Evolutionary conservation across 2,113 vertebrate species (phyloP).

Genomic region (Orientallactaga bullata): DNA sequence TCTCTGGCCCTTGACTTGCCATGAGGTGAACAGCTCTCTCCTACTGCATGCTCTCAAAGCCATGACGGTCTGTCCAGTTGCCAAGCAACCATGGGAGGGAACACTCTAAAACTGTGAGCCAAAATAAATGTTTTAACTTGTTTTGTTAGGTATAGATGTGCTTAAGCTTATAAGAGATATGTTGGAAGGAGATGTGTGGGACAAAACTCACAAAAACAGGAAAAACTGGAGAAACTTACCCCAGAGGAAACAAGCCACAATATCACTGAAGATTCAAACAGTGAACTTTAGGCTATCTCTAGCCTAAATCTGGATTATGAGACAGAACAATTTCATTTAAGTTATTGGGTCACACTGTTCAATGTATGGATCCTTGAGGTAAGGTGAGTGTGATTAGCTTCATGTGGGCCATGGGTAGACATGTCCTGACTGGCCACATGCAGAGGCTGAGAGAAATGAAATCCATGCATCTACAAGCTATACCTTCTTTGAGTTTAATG

Average conservation of each 20-base stretch:
- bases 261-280: neutral
- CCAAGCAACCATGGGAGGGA: neutral
- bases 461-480: neutral
- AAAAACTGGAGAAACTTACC: neutral
- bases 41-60: neutral
- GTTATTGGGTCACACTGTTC: neutral
- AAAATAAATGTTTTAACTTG: neutral
- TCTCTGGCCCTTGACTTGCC: neutral
- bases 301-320: neutral
- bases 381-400: neutral
- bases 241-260: neutral
- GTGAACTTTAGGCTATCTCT: neutral
- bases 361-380: neutral
- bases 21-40: neutral
- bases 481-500: neutral
- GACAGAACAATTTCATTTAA: neutral
- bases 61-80: neutral
- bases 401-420: neutral
- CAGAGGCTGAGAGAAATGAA: neutral
- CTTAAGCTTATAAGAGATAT: neutral
- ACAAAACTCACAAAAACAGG: neutral
- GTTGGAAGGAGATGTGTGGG: neutral
- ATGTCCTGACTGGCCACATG: neutral
- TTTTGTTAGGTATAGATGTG: neutral
- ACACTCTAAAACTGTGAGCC: neutral